Conservation (phyloP, 64 coral and sea anemone genomes). For the Stichodactyla helianthus region DNA sequence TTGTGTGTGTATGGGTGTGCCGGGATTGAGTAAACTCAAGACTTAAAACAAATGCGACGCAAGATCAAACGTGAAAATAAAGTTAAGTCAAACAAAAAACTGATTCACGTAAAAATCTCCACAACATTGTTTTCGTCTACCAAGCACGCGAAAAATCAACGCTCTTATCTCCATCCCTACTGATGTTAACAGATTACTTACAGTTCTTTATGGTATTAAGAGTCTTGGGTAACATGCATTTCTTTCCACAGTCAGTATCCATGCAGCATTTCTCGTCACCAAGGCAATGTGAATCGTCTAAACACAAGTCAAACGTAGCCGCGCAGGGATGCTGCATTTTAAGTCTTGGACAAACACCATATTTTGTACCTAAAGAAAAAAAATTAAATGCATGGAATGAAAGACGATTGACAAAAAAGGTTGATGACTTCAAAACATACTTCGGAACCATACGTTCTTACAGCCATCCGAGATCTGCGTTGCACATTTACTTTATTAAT, state of each 20-base stretch:
- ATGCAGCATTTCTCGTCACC: constrained; percentile 32
- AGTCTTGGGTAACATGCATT: constrained; percentile 15
- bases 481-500: too few relatives aligned
- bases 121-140: not conserved
- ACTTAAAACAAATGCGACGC: too few relatives aligned
- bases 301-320: constrained; percentile 6
- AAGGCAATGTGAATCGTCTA: constrained; percentile 17
- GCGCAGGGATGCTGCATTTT: not conserved
- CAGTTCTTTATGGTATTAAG: not conserved
- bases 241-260: constrained; percentile 22
- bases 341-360: not conserved
- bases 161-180: not conserved
- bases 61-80: too few relatives aligned
- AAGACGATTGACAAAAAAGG: too few relatives aligned
- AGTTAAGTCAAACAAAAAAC: too few relatives aligned
- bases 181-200: not conserved
- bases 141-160: too few relatives aligned
- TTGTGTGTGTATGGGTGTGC: too few relatives aligned
- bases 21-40: too few relatives aligned
- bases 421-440: too few relatives aligned
- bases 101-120: too few relatives aligned
- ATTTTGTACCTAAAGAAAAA: constrained; percentile 7
- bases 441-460: too few relatives aligned
- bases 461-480: too few relatives aligned
- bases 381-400: not conserved